phyloP scores from a whole-genome alignment of 2,888 invertebrate species.

The Arge pagana region DNA sequence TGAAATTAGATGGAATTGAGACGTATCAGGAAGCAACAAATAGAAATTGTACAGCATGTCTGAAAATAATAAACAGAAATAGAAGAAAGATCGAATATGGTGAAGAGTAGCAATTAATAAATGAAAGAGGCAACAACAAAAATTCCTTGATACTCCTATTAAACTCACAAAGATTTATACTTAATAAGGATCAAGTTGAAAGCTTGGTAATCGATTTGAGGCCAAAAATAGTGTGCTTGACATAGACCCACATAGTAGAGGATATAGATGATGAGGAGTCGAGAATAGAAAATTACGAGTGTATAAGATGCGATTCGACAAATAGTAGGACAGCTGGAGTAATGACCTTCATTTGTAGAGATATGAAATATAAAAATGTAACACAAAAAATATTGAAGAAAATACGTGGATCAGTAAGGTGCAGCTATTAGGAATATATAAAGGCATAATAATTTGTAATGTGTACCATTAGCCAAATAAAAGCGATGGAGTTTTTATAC shows the following conservation, averaged over 20 bases:
- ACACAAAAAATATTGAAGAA: neutral
- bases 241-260: neutral
- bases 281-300: neutral
- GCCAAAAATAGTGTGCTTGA: conserved; percentile 20
- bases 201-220: neutral
- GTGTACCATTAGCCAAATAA: neutral
- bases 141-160: conserved; percentile 1
- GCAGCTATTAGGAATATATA: neutral
- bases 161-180: conserved; percentile 23
- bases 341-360: neutral
- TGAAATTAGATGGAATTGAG: neutral
- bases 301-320: neutral
- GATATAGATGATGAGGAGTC: neutral
- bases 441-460: neutral
- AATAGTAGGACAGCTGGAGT: conserved; percentile 9
- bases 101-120: conserved; percentile 28
- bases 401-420: neutral
- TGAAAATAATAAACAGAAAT: neutral
- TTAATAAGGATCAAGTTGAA: conserved; percentile 25
- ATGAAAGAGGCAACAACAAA: neutral
- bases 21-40: neutral
- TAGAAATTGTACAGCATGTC: neutral
- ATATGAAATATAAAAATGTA: neutral
- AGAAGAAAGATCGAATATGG: conserved; percentile 8
- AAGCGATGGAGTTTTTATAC: conserved; percentile 12